A percentile compares a stretch with the other conserved stretches of the same genome.
phyloP scores from a whole-genome alignment of 2,113 vertebrate genomes.

The Stomatorhinus ivindoensis region DNA sequence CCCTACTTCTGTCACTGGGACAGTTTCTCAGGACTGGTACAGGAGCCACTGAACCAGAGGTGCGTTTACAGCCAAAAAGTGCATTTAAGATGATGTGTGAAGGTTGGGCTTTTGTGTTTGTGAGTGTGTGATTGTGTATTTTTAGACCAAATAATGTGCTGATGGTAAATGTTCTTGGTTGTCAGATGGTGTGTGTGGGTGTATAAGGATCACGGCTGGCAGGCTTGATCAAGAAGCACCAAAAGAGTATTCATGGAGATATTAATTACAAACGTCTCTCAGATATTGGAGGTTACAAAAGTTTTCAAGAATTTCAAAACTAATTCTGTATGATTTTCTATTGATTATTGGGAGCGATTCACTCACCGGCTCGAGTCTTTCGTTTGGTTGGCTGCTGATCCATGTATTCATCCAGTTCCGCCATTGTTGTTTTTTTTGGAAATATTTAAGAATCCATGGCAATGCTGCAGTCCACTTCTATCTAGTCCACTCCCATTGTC shows the following conservation, averaged over 20 bases:
- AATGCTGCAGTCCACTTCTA: neutral
- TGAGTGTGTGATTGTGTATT: neutral
- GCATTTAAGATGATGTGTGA: neutral
- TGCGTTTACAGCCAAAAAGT: slow-evolving; percentile 8
- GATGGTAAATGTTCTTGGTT: neutral
- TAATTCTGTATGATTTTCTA: neutral
- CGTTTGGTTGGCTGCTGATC: neutral
- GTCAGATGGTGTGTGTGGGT: neutral
- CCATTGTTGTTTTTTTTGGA: neutral
- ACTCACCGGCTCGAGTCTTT: neutral
- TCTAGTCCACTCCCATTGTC: neutral
- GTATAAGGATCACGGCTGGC: neutral
- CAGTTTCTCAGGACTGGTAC: neutral
- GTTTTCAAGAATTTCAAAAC: neutral
- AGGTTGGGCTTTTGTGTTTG: neutral
- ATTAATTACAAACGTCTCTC: neutral
- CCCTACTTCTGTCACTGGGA: slow-evolving; percentile 22
- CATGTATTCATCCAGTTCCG: neutral
- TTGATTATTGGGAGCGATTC: neutral
- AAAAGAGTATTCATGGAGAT: neutral
- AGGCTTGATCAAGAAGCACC: neutral
- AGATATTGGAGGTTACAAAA: neutral
- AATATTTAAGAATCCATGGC: neutral
- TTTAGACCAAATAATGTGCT: neutral
- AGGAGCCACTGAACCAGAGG: slow-evolving; percentile 13